These are phyloP conservation scores for Hymenopus coronatus DNA, from an alignment of 2,888 invertebrate species.

Conservation along the genomic window DNA sequence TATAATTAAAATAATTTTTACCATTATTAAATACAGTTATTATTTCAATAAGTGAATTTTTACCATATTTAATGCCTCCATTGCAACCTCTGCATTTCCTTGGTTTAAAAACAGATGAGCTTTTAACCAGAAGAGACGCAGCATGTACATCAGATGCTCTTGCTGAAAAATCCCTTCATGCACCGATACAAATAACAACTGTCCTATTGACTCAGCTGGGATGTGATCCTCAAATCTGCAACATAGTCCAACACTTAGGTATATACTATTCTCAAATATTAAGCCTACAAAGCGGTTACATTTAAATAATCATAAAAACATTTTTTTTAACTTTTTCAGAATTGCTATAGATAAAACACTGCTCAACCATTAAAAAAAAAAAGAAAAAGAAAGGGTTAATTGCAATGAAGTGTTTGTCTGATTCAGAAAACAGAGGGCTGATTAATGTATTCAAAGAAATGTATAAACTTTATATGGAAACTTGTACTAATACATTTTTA, in stretches of 20 bases:
- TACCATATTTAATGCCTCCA: slow-evolving; percentile 52
- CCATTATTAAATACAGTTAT: slow-evolving; percentile 37
- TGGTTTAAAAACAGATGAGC: slow-evolving; percentile 54
- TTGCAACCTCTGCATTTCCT: slow-evolving; percentile 52
- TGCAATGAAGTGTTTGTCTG: no score
- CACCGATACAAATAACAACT: slow-evolving; percentile 50
- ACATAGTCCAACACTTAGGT: background rate
- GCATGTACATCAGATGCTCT: slow-evolving; percentile 46
- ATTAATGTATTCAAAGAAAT: no score
- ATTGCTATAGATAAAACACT: no score
- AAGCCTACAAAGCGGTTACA: background rate
- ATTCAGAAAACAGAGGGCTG: no score
- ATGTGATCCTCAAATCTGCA: slow-evolving; percentile 42
- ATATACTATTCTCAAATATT: background rate
- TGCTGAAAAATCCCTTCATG: slow-evolving; percentile 48
- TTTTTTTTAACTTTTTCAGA: background rate
- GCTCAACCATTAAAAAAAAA: no score
- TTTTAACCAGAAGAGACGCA: slow-evolving; percentile 56
- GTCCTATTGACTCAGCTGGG: slow-evolving; percentile 50
- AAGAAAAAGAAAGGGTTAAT: no score
- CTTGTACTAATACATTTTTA: no score
- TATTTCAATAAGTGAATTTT: slow-evolving; percentile 26
- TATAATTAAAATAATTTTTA: slow-evolving; percentile 33
- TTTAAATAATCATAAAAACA: background rate
- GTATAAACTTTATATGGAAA: no score